Percentiles rank a stretch among this genome's conserved stretches.
Conservation (phyloP, 1,140 invertebrate species). For the Agraylea sexmaculata region DNA sequence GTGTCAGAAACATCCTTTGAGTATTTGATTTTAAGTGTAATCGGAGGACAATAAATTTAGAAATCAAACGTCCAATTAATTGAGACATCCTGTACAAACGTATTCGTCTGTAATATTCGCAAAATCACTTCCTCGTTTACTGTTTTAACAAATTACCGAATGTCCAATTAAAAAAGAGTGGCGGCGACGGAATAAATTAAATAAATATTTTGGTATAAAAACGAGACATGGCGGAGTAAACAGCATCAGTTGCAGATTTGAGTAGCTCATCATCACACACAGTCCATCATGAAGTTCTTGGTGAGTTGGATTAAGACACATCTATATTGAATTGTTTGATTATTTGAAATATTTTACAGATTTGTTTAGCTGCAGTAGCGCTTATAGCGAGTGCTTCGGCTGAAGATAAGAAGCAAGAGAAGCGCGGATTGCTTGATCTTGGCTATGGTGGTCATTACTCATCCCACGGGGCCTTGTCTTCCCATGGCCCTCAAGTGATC, state of each 20-base stretch:
- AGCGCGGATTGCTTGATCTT: constrained; percentile 4
- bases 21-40: constrained; percentile 1
- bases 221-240: too few relatives aligned
- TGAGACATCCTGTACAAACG: background rate
- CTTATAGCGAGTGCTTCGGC: too few relatives aligned
- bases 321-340: too few relatives aligned
- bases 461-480: too few relatives aligned
- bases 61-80: constrained; percentile 1
- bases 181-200: too few relatives aligned
- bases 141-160: too few relatives aligned
- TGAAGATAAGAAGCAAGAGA: constrained; percentile 9
- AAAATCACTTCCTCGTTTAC: background rate
- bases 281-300: constrained; percentile 9
- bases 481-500: constrained; percentile 16
- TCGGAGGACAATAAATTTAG: background rate
- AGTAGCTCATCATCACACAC: constrained; percentile 5
- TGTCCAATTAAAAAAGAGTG: too few relatives aligned
- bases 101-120: background rate
- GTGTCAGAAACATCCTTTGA: too few relatives aligned
- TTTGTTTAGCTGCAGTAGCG: too few relatives aligned
- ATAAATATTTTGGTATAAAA: too few relatives aligned
- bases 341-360: too few relatives aligned
- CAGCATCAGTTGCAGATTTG: constrained; percentile 9
- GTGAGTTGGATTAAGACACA: too few relatives aligned
- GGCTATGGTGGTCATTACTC: constrained; percentile 3